A percentile compares a stretch with the other conserved stretches of the same genome.
phyloP scores from a whole-genome alignment of 2,888 invertebrate species.

The Vanessa cardui region DNA sequence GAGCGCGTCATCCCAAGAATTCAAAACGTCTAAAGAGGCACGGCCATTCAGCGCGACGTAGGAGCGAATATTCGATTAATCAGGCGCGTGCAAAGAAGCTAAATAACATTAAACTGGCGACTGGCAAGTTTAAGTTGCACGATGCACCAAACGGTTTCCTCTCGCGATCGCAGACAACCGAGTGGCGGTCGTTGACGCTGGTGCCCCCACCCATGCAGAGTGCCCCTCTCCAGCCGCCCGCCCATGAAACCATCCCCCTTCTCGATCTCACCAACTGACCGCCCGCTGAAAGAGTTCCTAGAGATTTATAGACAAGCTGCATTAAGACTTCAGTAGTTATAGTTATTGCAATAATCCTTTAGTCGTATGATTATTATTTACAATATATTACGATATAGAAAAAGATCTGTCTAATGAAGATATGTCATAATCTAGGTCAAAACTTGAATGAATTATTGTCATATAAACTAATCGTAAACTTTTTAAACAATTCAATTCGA shows the following conservation, averaged over 20 bases:
- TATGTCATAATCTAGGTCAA: conserved; percentile 57
- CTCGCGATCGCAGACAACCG: conserved; percentile 69
- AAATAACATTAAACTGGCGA: conserved; percentile 20
- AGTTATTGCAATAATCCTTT: conserved; percentile 8
- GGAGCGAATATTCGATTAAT: conserved; percentile 23
- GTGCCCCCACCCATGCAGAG: conserved; percentile 52
- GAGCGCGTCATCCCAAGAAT: conserved; percentile 9
- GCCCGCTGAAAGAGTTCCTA: conserved; percentile 29
- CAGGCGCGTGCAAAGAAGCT: conserved; percentile 19
- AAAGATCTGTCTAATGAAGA: conserved; percentile 54
- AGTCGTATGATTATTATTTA: conserved; percentile 27
- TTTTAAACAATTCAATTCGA: conserved; percentile 8
- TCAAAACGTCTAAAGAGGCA: conserved; percentile 24
- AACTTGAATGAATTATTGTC: conserved; percentile 32
- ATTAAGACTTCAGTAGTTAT: neutral
- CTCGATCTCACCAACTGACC: conserved; percentile 14
- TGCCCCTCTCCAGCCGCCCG: conserved; percentile 75
- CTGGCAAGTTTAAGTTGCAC: conserved; percentile 36
- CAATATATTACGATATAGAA: conserved; percentile 37
- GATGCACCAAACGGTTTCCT: conserved; percentile 63
- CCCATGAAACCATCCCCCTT: conserved; percentile 63
- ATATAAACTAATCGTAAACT: conserved; percentile 26
- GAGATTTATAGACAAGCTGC: conserved; percentile 16
- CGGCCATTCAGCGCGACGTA: conserved; percentile 23
- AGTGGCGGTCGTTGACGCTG: conserved; percentile 82